Percentiles rank a stretch among this genome's conserved stretches.
These are phyloP conservation scores for Cosmorhoe ocellata DNA, from an alignment of 2,888 invertebrate species.

Conservation along the genomic window DNA sequence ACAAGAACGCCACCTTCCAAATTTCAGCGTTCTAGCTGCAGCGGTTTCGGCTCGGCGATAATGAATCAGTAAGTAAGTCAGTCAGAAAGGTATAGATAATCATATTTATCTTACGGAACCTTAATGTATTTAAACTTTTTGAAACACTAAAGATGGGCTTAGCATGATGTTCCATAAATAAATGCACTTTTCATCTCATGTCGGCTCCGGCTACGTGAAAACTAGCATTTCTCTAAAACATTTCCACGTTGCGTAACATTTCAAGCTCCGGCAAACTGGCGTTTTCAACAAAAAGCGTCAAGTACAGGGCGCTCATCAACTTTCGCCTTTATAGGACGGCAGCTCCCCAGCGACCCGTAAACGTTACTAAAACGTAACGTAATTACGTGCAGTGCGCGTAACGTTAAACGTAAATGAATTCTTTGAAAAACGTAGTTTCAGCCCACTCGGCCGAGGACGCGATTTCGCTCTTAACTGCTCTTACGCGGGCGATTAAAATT, in stretches of 20 bases:
- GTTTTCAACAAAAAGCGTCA: conserved; percentile 17
- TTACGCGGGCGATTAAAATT: too few relatives aligned
- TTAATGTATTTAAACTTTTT: too few relatives aligned
- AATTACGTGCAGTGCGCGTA: conserved; percentile 45
- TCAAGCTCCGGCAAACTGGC: conserved; percentile 8
- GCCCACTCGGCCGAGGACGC: conserved; percentile 9
- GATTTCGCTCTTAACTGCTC: conserved; percentile 10
- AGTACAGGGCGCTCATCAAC: conserved; percentile 25
- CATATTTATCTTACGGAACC: too few relatives aligned
- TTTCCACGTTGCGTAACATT: conserved; percentile 7
- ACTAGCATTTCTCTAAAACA: conserved; percentile 7
- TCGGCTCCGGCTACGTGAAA: not conserved
- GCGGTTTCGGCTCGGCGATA: too few relatives aligned
- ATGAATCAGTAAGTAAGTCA: too few relatives aligned
- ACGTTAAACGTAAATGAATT: conserved; percentile 42
- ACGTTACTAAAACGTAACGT: conserved; percentile 47
- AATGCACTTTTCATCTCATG: too few relatives aligned
- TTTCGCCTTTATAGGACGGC: conserved; percentile 20
- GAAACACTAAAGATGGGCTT: too few relatives aligned
- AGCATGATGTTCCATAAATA: too few relatives aligned
- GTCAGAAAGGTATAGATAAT: too few relatives aligned
- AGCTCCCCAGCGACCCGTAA: conserved; percentile 42
- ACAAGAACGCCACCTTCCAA: too few relatives aligned
- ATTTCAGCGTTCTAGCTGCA: too few relatives aligned
- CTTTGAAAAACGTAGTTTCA: conserved; percentile 26